These are phyloP conservation scores for Lepidurus packardi DNA, from an alignment of 1,140 invertebrate species.

Conservation along the genomic window DNA sequence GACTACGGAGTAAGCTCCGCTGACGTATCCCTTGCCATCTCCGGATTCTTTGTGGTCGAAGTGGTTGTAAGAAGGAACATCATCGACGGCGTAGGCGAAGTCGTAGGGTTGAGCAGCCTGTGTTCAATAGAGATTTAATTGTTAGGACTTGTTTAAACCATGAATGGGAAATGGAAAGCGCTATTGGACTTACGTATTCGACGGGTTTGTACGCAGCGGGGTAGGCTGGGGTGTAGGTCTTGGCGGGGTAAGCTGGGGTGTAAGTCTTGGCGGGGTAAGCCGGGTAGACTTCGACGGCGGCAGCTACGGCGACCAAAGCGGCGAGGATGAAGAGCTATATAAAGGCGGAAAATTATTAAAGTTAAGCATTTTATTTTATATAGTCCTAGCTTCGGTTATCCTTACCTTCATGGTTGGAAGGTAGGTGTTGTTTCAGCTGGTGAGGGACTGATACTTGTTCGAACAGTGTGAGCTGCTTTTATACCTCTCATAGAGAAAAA, in stretches of 20 bases:
- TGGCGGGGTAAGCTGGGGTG: not conserved
- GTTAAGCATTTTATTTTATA: not conserved
- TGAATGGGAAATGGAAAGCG: not conserved
- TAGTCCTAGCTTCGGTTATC: not conserved
- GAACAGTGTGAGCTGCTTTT: not conserved
- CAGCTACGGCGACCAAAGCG: slow-evolving; percentile 30
- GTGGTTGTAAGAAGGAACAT: slow-evolving; percentile 60
- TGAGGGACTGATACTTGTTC: not conserved
- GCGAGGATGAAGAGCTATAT: slow-evolving; percentile 28
- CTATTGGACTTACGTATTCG: slow-evolving; percentile 30
- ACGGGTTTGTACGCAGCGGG: slow-evolving; percentile 24
- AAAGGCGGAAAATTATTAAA: not conserved
- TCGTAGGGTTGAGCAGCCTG: slow-evolving; percentile 49
- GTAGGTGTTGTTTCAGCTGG: not conserved
- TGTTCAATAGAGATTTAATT: not conserved
- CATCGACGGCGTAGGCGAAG: slow-evolving; percentile 66
- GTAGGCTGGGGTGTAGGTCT: slow-evolving; percentile 23
- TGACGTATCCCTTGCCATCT: slow-evolving; percentile 54
- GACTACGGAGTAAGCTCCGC: slow-evolving; percentile 64
- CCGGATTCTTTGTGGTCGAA: slow-evolving; percentile 64
- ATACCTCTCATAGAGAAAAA: not conserved
- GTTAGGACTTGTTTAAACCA: not conserved
- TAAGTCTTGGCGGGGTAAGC: slow-evolving; percentile 25
- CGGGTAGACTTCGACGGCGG: slow-evolving; percentile 28
- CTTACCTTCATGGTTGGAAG: not conserved